Base-by-base conservation (phyloP, 1,140 invertebrate genomes). In the Bombus fervidus region DNA sequence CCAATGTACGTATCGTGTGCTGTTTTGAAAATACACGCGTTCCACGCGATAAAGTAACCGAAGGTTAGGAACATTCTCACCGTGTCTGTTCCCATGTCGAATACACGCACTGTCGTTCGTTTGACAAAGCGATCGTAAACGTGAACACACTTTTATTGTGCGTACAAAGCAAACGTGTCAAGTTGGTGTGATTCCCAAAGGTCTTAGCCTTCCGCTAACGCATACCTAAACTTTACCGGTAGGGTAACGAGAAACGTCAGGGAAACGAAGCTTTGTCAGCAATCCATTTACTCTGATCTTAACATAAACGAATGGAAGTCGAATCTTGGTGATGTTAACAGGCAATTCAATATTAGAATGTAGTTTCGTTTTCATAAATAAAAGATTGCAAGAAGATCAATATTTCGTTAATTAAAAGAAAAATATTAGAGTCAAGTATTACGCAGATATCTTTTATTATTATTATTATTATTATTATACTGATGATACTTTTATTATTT, bases 231-330 rank as follows among this genome's bases (percentile, higher is more conserved):
- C 41, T 73, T 85, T 43, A 22, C 69, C 74, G 43, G n/a, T 74
- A 53, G 59, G 78, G 78, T 85, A 85, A 85, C 66, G 78, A 85
- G 69, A 85, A 73, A 74, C 78, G 78, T 81, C 57, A 85, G 34
- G 59, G 71, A 74, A 59, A 84, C 76, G 59, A 5, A 39, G 78
- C 69, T 68, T 47, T 73, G 83, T 41, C 57, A 34, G 57, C 69
- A n/a, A 85, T 37, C 69, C 57, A 34, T 28, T 73, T 74, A 57
- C 76, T 28, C 25, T 25, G 77, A 34, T 72, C 71, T 81, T 73
- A 74, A 34, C 83, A 31, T 73, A 59, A 28, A 59, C 22, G 25
- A 59, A 72, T 66, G 69, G 34, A 71, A 72, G n/a, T 22, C 77
- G 57, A 69, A 62, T 78, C 69, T 41, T 43, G 82, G 41, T 53